Conservation (phyloP, 2,797 vertebrate species). For the Anguilla megastoma region DNA sequence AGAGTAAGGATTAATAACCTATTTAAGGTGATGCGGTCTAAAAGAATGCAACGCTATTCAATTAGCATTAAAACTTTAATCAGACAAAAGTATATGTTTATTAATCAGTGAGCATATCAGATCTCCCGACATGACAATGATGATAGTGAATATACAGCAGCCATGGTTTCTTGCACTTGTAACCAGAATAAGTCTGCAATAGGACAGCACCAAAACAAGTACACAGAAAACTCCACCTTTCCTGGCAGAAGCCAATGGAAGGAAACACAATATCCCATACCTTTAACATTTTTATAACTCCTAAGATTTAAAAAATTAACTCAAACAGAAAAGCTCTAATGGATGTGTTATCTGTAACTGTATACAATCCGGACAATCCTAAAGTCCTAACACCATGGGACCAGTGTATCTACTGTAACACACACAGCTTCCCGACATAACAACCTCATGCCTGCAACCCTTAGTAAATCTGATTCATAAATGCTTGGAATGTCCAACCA, state of each 20-base stretch:
- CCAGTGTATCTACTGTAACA: neutral
- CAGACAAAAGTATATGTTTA: neutral
- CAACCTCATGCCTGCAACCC: neutral
- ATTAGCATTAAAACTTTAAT: neutral
- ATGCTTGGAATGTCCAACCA: neutral
- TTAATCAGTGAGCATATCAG: neutral
- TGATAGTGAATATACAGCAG: neutral
- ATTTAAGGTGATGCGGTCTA: neutral
- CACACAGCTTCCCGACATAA: neutral
- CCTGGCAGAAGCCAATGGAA: neutral
- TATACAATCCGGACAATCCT: conserved; percentile 2
- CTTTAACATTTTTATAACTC: neutral
- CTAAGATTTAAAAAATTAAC: neutral
- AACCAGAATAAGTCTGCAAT: neutral
- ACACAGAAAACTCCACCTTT: neutral
- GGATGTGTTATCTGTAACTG: neutral
- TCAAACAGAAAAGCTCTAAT: neutral
- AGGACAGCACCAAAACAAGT: neutral
- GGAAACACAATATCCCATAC: neutral
- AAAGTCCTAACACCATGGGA: neutral
- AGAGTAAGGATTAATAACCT: neutral
- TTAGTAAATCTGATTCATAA: neutral
- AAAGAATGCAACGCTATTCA: neutral
- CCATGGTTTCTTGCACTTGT: neutral
- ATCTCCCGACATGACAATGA: neutral